Evolutionary conservation across 2,113 vertebrate species (phyloP).

Genomic region (Ursus arctos): DNA sequence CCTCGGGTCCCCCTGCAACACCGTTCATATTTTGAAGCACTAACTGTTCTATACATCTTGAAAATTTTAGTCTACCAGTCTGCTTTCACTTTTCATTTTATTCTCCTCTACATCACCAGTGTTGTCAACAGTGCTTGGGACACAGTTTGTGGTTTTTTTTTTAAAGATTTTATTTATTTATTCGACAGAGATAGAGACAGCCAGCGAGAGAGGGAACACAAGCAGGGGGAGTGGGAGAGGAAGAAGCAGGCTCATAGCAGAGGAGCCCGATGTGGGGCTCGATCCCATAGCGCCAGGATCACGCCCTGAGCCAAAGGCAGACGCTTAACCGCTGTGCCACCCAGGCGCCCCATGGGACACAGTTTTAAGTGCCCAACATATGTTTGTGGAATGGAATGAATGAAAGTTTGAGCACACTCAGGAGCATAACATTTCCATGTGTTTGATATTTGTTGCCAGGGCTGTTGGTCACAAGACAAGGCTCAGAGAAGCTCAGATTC

Average conservation of each 20-base stretch:
- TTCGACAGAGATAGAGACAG: too few species aligned
- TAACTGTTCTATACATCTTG: not conserved
- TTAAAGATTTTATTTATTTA: too few species aligned
- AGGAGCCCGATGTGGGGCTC: too few species aligned
- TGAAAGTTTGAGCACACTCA: not conserved
- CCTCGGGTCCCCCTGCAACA: not conserved
- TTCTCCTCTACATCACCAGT: not conserved
- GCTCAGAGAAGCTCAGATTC: conserved; percentile 17
- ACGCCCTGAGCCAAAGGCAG: too few species aligned
- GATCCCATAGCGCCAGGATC: too few species aligned
- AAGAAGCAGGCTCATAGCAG: too few species aligned
- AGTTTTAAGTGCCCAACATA: not conserved
- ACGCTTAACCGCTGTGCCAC: too few species aligned
- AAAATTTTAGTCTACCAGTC: not conserved
- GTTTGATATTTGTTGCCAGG: not conserved
- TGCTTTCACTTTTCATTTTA: not conserved
- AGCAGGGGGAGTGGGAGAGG: too few species aligned
- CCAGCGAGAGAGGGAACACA: too few species aligned
- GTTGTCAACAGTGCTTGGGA: not conserved
- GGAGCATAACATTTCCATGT: not conserved
- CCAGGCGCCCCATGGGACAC: not conserved
- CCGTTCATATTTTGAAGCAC: not conserved
- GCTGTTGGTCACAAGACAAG: not conserved
- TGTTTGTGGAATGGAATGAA: not conserved
- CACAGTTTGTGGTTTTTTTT: not conserved